Evolutionary conservation across 2,113 vertebrate genomes (phyloP).

Genomic region (Bubo scandiacus): DNA sequence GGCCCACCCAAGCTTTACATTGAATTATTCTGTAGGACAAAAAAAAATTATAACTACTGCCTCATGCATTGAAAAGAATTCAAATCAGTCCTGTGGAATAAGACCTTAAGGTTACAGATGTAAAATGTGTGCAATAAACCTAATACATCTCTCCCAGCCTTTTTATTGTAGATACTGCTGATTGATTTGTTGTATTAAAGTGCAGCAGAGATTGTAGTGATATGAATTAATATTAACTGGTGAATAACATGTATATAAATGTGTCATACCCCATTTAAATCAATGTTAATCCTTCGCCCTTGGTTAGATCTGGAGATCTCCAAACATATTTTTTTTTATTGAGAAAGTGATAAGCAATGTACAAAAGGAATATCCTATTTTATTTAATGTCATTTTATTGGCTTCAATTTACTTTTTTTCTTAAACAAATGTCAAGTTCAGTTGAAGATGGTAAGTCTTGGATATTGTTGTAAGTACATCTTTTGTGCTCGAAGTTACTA

Average conservation of each 20-base stretch:
- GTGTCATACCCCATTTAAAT: constrained; percentile 28
- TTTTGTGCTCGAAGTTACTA: constrained; percentile 61
- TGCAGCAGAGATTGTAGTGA: background rate
- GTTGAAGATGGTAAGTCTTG: constrained; percentile 44
- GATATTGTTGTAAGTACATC: constrained; percentile 56
- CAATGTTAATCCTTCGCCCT: background rate
- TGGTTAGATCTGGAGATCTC: constrained; percentile 17
- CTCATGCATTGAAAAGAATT: background rate
- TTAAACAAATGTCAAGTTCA: constrained; percentile 46
- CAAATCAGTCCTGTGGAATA: constrained; percentile 29
- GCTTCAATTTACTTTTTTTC: constrained; percentile 33
- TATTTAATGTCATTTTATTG: constrained; percentile 67
- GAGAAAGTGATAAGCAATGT: constrained; percentile 47
- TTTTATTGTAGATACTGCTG: background rate
- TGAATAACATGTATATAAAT: constrained; percentile 7
- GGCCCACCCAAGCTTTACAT: background rate
- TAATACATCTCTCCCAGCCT: background rate
- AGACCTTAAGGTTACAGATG: constrained; percentile 22
- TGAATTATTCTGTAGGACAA: background rate
- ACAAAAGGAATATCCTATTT: constrained; percentile 55
- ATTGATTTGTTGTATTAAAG: constrained; percentile 17
- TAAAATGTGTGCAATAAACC: constrained; percentile 27
- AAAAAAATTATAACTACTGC: background rate
- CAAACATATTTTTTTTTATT: constrained; percentile 23
- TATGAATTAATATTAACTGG: constrained; percentile 45